Base-by-base conservation (phyloP, 1,140 invertebrate species). In the Brachionus plicatilis region DNA sequence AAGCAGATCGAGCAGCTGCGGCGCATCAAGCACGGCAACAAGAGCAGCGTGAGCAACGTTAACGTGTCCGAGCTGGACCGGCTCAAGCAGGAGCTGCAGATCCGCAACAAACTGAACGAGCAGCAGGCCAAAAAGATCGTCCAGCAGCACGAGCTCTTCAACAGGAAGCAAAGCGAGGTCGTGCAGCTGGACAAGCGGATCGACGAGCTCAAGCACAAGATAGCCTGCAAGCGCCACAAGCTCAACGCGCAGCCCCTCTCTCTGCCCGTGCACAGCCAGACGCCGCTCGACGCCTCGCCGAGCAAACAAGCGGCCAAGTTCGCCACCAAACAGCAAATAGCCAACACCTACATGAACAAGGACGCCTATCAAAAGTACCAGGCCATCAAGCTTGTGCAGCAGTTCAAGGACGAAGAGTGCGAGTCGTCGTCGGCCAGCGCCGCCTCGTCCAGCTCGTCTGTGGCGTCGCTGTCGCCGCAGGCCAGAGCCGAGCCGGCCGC, bases 51-150 rank as follows among this genome's bases (percentile, higher is more conserved):
- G 41, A 79, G 5, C 92, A 94, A 11, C 43, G 68, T 72, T 20
- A 93, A 93, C 1, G 92, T 92, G 33, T 91, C 94, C 27, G 96
- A 98, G 88, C 91, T 97, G 53, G 96, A 97, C 87, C 96, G 96
- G 90, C 92, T 97, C 43, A 87, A 89, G 60, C 89, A 91, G 85
- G 96, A 97, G 90, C 92, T 98, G 83, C 90, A 97, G 95, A 96
- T 96, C 88, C 94, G 95, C 27, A 97, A 97, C 90, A 96, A 97
- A 88, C 90, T 98, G 88, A 96, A 96, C 89, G 94, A 97, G 88
- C 95, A 97, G 88, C 95, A 98, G 89, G 95, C 94, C 88, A 93
- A 93, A 47, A 92, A 95, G 84, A 91, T 97, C 79, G 93, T 93
- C 75, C 93, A 94, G 85, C 95, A 97, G 89, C 92, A 94, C 66